A percentile compares a stretch with the other conserved stretches of the same genome.
These are phyloP conservation scores for Cheilosia impressa DNA, from an alignment of 2,888 invertebrate genomes.

Conservation along the genomic window DNA sequence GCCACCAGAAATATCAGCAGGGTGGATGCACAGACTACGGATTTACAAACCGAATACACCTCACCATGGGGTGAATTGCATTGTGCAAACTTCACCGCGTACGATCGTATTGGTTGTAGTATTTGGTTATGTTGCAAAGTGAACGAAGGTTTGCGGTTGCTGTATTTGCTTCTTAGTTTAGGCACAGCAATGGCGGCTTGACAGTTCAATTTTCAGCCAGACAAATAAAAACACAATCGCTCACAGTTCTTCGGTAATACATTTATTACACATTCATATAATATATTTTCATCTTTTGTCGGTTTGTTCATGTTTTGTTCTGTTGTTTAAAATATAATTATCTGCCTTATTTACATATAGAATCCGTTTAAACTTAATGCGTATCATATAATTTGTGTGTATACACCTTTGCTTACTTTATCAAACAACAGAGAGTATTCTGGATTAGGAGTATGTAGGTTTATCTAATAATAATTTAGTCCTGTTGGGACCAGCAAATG, in stretches of 20 bases:
- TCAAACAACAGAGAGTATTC: constrained; percentile 56
- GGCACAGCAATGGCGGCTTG: too few species aligned
- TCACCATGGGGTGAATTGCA: too few species aligned
- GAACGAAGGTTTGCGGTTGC: too few species aligned
- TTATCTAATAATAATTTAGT: constrained; percentile 43
- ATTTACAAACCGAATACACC: too few species aligned
- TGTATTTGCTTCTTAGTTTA: too few species aligned
- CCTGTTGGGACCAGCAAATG: constrained; percentile 37
- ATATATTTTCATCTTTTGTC: constrained; percentile 7
- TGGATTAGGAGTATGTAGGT: constrained; percentile 20
- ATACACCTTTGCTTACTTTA: constrained; percentile 19
- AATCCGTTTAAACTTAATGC: constrained; percentile 65
- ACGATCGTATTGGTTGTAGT: too few species aligned
- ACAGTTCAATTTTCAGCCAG: background rate
- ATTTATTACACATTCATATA: constrained; percentile 48
- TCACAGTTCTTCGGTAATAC: constrained; percentile 45
- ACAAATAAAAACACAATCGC: background rate
- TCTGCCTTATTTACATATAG: constrained; percentile 62
- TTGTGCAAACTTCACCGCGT: too few species aligned
- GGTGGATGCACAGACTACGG: too few species aligned
- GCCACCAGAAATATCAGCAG: too few species aligned
- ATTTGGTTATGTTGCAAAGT: too few species aligned
- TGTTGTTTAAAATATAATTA: constrained; percentile 57
- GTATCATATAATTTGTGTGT: constrained; percentile 22
- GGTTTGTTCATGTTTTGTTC: constrained; percentile 46